Base-by-base conservation (phyloP, 2,888 invertebrate genomes). In the Amblyjoppa proteus region DNA sequence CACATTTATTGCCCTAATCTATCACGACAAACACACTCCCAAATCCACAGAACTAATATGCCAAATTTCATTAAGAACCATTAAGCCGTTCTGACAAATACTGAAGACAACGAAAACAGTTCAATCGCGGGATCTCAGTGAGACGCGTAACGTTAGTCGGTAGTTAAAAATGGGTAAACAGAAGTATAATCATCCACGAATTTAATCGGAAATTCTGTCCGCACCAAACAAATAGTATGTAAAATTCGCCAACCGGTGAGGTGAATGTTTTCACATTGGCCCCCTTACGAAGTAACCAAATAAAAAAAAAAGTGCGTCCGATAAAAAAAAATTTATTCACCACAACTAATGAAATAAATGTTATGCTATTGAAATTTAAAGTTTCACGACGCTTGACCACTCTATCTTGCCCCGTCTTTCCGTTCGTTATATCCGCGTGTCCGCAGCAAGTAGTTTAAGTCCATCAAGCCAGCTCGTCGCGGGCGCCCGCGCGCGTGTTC, bases 361-460 rank as follows among this genome's bases (percentile, higher is more conserved):
- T 53, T n/a, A 20, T 9, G 5, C 20, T 6, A n/a, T 70, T 49
- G 64, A 38, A 20, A 69, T 41, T 56, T 38, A 20, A 56, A 66
- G 41, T 81, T 73, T 31, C 74, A n/a, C 61, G 64, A 75, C 71
- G 4, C 61, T 70, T 20, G 45, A 41, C 53, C 34, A 51, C 38
- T 34, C 49, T 34, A n/a, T 66, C 31, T 53, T 38, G 34, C 25
- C 13, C 38, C 25, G 34, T 34, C 53, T 25, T 53, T 25, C 28
- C 20, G 28, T 16, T 31, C 31, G 31, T 25, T 20, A 56, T 34
- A 38, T 13, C 49, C 53, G 80, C 61, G 64, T 71, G 73, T 74
- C 75, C 78, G 74, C 56, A 85, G 89, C 90, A 90, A 91, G 92
- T 91, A 91, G 91, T 90, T 93, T 92, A 93, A 93, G 93, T 93